Evolutionary conservation across 1,140 invertebrate genomes (phyloP), one percentile per base, ranked within the genome.

Genomic region (Gyrodactylus salaris): DNA sequence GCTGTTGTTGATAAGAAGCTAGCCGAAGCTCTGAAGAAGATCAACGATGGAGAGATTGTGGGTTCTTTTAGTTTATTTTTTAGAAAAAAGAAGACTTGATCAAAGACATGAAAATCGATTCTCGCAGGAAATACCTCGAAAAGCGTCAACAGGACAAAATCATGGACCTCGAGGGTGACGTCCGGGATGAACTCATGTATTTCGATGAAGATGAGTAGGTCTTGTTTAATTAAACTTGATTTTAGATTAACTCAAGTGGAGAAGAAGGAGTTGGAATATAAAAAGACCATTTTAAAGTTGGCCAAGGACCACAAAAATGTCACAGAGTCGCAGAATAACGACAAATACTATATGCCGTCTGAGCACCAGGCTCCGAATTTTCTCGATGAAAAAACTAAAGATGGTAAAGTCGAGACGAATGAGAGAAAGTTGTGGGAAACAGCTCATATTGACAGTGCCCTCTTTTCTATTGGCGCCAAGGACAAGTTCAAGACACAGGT

Each of bases 381-480:
- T 80, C 77, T 83, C 83, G 82, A 75, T 76, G 77, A 83, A 72
- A 87, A 89, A 26, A 89, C 92, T 81, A 87, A 87, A 75, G 84
- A 84, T 77, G 89, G 93, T 80, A 86, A 86, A 78, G 84, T 87
- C 27, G 87, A 88, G 0, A 87, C 91, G 79, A 90, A 89, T 1
- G 94, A 98, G 79, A 92, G 96, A 80, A 85, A 86, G 75, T 91
- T 93, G 84, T 98, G 93, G 94, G 94, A 99, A 83, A 89, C 94
- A 74, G 92, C 97, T 80, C 89, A 94, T 81, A 87, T 98, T 82
- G 86, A 86, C 24, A 88, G 88, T n/a, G 92, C 91, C 22, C 85
- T 87, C 27, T 87, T 92, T 78, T 85, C 86, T 77, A 93, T 96
- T 84, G 94, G 94, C 20, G 89, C 94, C 0, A n/a, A 22, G n/a